A percentile compares a stretch with the other conserved stretches of the same genome.
phyloP scores from a whole-genome alignment of 2,113 vertebrate genomes.

The Sphyrna mokarran region DNA sequence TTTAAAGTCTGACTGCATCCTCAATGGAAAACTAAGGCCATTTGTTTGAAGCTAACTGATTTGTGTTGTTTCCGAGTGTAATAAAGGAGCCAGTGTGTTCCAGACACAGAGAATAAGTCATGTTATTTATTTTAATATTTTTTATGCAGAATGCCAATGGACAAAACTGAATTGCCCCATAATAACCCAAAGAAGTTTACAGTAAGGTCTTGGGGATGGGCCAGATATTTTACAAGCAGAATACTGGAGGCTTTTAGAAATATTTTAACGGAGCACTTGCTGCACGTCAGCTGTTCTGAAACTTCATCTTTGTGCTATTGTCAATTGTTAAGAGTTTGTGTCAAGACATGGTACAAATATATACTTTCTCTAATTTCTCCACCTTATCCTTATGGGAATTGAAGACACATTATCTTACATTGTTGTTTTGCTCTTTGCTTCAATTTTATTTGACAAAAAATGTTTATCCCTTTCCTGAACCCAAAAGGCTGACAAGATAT shows the following conservation, averaged over 20 bases:
- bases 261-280: background rate
- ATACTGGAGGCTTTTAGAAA: background rate
- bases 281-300: background rate
- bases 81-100: constrained; percentile 1
- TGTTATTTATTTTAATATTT: constrained; percentile 24
- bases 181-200: background rate
- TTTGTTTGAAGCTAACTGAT: background rate
- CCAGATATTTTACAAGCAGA: background rate
- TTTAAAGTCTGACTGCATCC: background rate
- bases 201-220: background rate
- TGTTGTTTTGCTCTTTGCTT: background rate
- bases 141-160: background rate
- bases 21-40: background rate
- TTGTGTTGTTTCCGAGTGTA: background rate
- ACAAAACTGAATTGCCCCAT: background rate
- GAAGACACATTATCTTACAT: background rate
- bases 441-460: background rate
- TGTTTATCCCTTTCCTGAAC: background rate
- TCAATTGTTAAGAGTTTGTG: background rate
- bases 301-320: background rate
- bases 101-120: background rate
- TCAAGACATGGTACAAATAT: background rate
- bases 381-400: background rate
- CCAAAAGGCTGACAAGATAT: background rate
- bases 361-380: background rate